Evolutionary conservation across 2,888 invertebrate genomes (phyloP).

Genomic region (Acholoe squamosa): DNA sequence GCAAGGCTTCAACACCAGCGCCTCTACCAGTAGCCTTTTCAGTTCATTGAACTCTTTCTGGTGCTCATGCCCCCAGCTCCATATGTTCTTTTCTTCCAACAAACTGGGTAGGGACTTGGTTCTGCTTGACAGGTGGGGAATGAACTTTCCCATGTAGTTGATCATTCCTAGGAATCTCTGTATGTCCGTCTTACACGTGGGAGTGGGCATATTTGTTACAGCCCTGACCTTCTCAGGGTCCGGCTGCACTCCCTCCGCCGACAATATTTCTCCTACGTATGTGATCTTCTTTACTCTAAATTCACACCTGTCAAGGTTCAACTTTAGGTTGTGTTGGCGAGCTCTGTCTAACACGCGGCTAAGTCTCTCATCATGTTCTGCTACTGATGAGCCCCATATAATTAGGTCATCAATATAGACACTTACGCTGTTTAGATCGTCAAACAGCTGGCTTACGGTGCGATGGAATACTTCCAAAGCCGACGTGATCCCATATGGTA

Average conservation of each 20-base stretch:
- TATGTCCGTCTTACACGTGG: neutral
- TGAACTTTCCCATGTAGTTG: neutral
- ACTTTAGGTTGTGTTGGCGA: conserved; percentile 8
- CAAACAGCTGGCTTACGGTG: neutral
- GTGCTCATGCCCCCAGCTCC: neutral
- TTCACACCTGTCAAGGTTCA: conserved; percentile 7
- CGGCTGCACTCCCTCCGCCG: neutral
- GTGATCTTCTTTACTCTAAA: neutral
- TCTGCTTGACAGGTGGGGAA: neutral
- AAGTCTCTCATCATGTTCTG: neutral
- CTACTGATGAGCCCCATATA: neutral
- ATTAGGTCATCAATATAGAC: neutral
- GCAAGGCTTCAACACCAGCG: neutral
- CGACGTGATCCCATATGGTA: neutral
- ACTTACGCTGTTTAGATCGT: neutral
- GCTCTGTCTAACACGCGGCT: neutral
- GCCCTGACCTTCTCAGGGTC: conserved; percentile 28
- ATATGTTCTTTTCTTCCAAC: neutral
- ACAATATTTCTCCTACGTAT: neutral
- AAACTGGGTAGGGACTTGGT: neutral
- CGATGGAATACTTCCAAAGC: neutral
- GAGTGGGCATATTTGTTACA: neutral
- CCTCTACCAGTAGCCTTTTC: neutral
- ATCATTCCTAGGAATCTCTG: neutral
- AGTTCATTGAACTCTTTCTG: neutral